A percentile compares a stretch with the other conserved stretches of the same genome.
These are phyloP conservation scores for Alfaro cultratus DNA, from an alignment of 2,797 vertebrate genomes.

Conservation along the genomic window DNA sequence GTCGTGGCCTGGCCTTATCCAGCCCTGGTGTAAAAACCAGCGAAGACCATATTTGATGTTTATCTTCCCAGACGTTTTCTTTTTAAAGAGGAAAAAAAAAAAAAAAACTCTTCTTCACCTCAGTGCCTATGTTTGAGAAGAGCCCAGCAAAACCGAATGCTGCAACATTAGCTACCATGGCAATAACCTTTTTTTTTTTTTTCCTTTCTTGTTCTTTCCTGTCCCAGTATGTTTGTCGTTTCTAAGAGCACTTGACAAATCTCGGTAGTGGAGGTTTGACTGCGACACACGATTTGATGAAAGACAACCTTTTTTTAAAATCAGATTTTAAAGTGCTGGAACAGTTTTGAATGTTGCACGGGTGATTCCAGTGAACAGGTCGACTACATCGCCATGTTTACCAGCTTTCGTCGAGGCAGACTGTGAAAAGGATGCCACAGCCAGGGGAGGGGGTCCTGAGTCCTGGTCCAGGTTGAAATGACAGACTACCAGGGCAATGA, in stretches of 20 bases:
- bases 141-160: constrained; percentile 78
- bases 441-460: constrained; percentile 34
- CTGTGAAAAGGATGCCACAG: constrained; percentile 8
- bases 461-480: constrained; percentile 31
- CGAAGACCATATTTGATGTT: constrained; percentile 76
- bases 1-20: constrained; percentile 10
- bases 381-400: constrained; percentile 30
- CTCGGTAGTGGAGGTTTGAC: constrained; percentile 15
- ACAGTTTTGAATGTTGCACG: constrained; percentile 42
- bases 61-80: constrained; percentile 77
- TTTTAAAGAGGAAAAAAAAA: neutral
- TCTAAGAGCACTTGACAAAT: constrained; percentile 48
- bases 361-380: constrained; percentile 10
- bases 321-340: constrained; percentile 20
- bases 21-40: constrained; percentile 25
- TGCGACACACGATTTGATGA: constrained; percentile 16
- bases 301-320: neutral
- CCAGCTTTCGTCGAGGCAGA: constrained; percentile 29
- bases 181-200: constrained; percentile 72
- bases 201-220: neutral
- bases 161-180: constrained; percentile 80
- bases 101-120: constrained; percentile 89
- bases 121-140: constrained; percentile 90
- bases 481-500: constrained; percentile 39
- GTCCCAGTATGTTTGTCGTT: constrained; percentile 40